Evolutionary conservation across 2,888 invertebrate species (phyloP).

Genomic region (Agrochola circellaris): DNA sequence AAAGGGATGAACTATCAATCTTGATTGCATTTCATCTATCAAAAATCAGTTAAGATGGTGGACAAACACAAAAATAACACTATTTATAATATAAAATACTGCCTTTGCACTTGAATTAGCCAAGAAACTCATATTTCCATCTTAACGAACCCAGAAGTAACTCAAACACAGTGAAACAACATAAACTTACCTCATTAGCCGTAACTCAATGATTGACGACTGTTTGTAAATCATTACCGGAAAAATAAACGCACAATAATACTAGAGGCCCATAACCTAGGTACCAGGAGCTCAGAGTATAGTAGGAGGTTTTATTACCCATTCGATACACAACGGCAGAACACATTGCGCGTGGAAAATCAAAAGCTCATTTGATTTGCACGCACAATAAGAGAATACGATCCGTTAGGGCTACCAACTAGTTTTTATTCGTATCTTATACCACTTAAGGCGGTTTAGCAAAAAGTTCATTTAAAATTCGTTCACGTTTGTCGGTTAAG

Average conservation of each 20-base stretch:
- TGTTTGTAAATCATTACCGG: constrained; percentile 40
- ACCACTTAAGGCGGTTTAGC: constrained; percentile 10
- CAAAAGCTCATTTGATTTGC: constrained; percentile 44
- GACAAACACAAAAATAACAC: neutral
- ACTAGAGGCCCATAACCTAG: constrained; percentile 15
- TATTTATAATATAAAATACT: neutral
- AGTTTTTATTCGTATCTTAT: constrained; percentile 25
- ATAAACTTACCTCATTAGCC: constrained; percentile 30
- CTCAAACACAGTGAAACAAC: constrained; percentile 1
- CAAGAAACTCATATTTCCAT: constrained; percentile 4
- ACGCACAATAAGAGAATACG: constrained; percentile 29
- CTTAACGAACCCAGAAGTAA: constrained; percentile 14
- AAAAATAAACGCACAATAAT: constrained; percentile 28
- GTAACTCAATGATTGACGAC: constrained; percentile 26
- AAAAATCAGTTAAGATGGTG: no score
- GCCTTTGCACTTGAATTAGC: neutral
- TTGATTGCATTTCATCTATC: no score
- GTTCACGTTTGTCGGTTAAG: constrained; percentile 59
- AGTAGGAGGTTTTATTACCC: constrained; percentile 48
- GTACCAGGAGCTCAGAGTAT: constrained; percentile 34
- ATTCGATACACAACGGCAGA: constrained; percentile 46
- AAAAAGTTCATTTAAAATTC: constrained; percentile 61
- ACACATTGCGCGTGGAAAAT: constrained; percentile 47
- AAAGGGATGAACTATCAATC: no score
- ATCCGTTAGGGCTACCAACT: constrained; percentile 12